Evolutionary conservation across 2,113 vertebrate genomes (phyloP), one percentile per base, ranked within the genome.

Genomic region (Tupaia tana): DNA sequence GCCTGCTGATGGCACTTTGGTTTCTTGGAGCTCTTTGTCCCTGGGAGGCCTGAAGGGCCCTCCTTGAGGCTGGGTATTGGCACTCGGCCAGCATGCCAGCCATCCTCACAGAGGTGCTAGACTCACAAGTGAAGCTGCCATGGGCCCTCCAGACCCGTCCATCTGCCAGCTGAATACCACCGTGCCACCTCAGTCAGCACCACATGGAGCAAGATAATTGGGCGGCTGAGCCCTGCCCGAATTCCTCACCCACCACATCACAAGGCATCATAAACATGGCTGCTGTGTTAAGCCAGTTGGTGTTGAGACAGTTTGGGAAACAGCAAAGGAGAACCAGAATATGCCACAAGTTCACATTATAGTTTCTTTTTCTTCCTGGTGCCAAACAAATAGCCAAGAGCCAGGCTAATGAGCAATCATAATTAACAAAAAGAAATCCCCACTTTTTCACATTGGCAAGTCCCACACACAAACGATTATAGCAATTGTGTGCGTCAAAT

Each of bases 241-340:
- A 90, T 59, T 84, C 93, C 61, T 89, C 15, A 34, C 80, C 43
- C 86, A 63, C 56, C 64, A 87, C 94, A 81, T 43, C 69, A 43
- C 1, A 0, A 90, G 78, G 56, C 74, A n/a, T 31, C 52, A 69
- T 61, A 54, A 86, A 92, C 93, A 34, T 3, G 58, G 61, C 69
- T 34, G 22, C 20, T 27, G 20, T 34, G 63, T 59, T 64, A 89
- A 89, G 67, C 54, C 54, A 29, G 31, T 29, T 67, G 61, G 69
- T 84, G 3, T 27, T 4, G 20, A 34, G 25, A 7, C 19, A 20
- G 20, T 73, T 25, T 63, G 66, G 10, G 15, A n/a, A 18, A 4
- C 29, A 66, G 34, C 58, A 14, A 77, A 63, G 66, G 43, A n/a
- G 59, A 74, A 59, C 19, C 13, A 24, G n/a, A 31, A 43, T n/a